These are phyloP conservation scores for Melikaiella ostensackeni DNA, from an alignment of 2,888 invertebrate species.

Conservation along the genomic window DNA sequence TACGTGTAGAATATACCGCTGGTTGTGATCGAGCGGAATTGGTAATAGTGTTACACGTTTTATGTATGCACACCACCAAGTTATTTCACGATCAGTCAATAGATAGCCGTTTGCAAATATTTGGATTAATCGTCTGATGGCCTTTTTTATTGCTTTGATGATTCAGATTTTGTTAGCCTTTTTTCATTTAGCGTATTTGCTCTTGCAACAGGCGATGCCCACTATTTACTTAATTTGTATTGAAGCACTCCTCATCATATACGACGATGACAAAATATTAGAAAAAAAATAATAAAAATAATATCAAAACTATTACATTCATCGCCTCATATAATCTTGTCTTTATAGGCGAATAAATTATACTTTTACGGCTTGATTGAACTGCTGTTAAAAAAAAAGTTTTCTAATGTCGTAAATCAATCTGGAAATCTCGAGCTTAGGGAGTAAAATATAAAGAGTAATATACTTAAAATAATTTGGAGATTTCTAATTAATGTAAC, in stretches of 20 bases:
- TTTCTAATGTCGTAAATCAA: neutral
- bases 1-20: constrained; percentile 36
- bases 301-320: too few relatives aligned
- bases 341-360: neutral
- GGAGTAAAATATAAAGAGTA: too few relatives aligned
- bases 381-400: neutral
- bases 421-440: too few relatives aligned
- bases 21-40: constrained; percentile 17
- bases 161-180: neutral
- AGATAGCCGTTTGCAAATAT: constrained; percentile 16
- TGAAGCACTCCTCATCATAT: neutral
- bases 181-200: neutral
- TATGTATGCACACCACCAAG: neutral
- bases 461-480: too few relatives aligned
- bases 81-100: constrained; percentile 22
- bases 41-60: constrained; percentile 27
- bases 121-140: constrained; percentile 6
- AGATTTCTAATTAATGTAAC: too few relatives aligned
- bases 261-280: too few relatives aligned
- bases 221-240: neutral
- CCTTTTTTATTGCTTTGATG: neutral
- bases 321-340: too few relatives aligned
- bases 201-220: neutral
- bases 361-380: neutral
- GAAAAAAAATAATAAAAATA: too few relatives aligned